Evolutionary conservation across 92 coral and sea anemone species (phyloP), one percentile per base, ranked within the genome.

Genomic region (Zoanthus solanderi): DNA sequence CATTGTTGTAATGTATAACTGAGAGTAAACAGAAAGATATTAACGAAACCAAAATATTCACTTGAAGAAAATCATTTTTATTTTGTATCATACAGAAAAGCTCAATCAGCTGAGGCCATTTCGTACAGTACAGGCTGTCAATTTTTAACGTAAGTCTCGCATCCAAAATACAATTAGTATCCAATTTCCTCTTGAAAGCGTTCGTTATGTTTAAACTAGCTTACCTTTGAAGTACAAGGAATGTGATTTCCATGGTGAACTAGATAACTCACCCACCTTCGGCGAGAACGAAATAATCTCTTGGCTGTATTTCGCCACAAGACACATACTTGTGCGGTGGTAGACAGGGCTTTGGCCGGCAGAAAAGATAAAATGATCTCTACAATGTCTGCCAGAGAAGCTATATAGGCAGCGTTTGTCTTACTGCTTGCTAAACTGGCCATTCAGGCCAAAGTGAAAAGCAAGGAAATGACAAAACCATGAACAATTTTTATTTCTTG

Each of bases 151-250:
- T 23, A 14, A 52, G 18, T 23, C 54, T 63, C 29, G 17, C 16
- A 28, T 5, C 54, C 57, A 32, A 61, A 56, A 2, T 16, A 18
- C 2, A 31, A 14, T 3, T 9, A 0, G 12, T 66, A 44, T 46
- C 16, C 46, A 17, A 31, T 65, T 67, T 66, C 0, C 17, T 6
- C 9, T n/a, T 34, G 12, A 14, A 5, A 28, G 15, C 57, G 6
- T 65, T 45, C 3, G 29, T 54, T 45, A 1, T 45, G 30, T 34
- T 42, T 7, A 71, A 18, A 9, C 23, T 29, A 57, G 18, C 83
- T 90, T 89, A 95, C 98, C 94, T 93, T 95, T 1, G 98, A 95
- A 15, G 95, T 93, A 78, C 98, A 95, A 28, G 98, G 98, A 1
- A 95, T 87, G 46, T 76, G 84, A 45, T 87, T 69, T 46, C 93